Conservation (phyloP, 2,888 invertebrate genomes). For the Lysandra bellargus region DNA sequence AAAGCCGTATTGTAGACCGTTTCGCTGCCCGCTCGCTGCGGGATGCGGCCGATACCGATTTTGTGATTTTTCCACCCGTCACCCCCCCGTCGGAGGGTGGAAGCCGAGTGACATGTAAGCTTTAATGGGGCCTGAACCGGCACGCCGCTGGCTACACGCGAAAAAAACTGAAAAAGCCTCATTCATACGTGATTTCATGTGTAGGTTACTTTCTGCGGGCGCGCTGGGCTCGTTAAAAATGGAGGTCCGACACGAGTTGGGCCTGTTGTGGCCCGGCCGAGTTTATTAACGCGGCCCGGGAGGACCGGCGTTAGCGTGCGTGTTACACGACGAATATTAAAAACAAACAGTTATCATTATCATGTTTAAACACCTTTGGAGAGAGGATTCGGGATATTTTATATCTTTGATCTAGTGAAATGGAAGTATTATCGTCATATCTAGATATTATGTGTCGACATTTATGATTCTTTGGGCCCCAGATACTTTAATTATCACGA, state of each 20-base stretch:
- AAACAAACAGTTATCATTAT: conserved; percentile 38
- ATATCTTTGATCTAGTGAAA: background rate
- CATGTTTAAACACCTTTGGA: background rate
- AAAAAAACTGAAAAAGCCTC: conserved; percentile 77
- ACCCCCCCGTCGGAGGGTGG: conserved; percentile 48
- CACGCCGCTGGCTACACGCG: conserved; percentile 71
- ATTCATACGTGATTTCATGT: conserved; percentile 80
- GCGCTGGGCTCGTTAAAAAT: conserved; percentile 77
- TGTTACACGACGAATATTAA: conserved; percentile 48
- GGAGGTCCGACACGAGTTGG: conserved; percentile 66
- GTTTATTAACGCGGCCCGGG: conserved; percentile 71
- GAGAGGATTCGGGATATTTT: background rate
- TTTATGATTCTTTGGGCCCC: no score
- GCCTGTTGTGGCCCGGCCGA: conserved; percentile 75
- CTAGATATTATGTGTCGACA: no score
- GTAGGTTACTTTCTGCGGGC: conserved; percentile 78
- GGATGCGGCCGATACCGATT: conserved; percentile 75
- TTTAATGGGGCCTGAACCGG: conserved; percentile 75
- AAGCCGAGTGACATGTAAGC: conserved; percentile 76
- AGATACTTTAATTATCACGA: no score
- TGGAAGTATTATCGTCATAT: background rate
- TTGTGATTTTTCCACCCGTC: conserved; percentile 69
- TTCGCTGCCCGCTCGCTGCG: conserved; percentile 63
- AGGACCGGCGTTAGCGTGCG: conserved; percentile 56
- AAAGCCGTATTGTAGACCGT: conserved; percentile 75